These are phyloP conservation scores for Cephus sareptanus DNA, from an alignment of 2,888 invertebrate species.

Conservation along the genomic window DNA sequence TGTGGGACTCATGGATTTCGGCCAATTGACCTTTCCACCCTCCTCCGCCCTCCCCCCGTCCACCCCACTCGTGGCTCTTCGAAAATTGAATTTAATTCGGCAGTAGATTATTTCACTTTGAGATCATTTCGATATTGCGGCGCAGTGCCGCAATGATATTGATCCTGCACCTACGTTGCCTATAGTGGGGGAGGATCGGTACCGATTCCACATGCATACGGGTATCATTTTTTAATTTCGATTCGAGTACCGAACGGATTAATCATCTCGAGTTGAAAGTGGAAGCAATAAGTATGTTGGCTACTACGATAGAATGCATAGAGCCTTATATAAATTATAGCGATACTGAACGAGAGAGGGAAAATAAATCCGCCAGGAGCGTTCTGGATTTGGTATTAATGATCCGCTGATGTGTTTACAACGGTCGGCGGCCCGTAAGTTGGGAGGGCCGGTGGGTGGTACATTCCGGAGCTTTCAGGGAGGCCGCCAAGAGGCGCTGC, in stretches of 20 bases:
- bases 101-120: neutral
- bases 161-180: neutral
- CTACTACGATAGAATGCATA: neutral
- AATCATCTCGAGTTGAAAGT: neutral
- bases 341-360: neutral
- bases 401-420: slow-evolving; percentile 34
- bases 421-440: slow-evolving; percentile 22
- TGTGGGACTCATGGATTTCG: neutral
- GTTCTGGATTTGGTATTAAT: slow-evolving; percentile 31
- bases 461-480: slow-evolving; percentile 52
- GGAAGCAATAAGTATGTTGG: neutral
- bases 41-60: slow-evolving; percentile 11
- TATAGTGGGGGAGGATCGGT: too few species aligned
- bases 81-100: neutral
- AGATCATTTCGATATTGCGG: too few species aligned
- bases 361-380: slow-evolving; percentile 6
- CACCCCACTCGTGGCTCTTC: neutral
- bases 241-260: neutral
- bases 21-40: neutral
- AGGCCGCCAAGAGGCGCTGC: slow-evolving; percentile 41
- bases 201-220: too few species aligned
- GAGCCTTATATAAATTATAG: neutral
- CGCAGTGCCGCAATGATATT: neutral
- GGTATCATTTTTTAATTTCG: neutral
- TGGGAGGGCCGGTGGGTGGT: slow-evolving; percentile 38